Evolutionary conservation across 2,888 invertebrate species (phyloP), one percentile per base, ranked within the genome.

Genomic region (Lampropteryx suffumata): DNA sequence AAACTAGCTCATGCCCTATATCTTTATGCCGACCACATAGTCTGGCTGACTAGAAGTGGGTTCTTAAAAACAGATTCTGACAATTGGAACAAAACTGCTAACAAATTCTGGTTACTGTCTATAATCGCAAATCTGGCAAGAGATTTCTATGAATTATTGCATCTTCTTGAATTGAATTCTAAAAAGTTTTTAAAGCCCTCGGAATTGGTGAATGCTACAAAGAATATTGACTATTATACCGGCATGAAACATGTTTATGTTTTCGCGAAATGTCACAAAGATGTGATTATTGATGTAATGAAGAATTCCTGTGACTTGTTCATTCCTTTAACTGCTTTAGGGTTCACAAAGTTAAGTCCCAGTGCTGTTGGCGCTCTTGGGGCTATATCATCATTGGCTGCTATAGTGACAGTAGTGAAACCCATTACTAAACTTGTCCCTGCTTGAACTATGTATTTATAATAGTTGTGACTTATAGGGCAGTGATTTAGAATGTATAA

Each of bases 231-330:
- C 43, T 61, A 80, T 32, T 64, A 66, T 33, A 65, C 67, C 37
- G 70, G 69, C 44, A 46, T 79, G 6, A 84, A 71, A 60, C 76
- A 88, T 66, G 50, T 78, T 21, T 82, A 69, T 50, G 65, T 73
- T 50, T 43, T 88, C 32, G 56, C 84, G 4, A 73, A 68, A 55
- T 90, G 84, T 62, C 87, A 82, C 62, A 93, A 93, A 67, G 94
- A 94, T 76, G 89, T 98, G 7, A 91, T 95, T 49, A 91, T 97
- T 57, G 98, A 98, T 82, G 94, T 95, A 0, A 71, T 96, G 3
- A 97, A 97, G 79, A 98, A 98, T 88, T 83, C 92, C 6, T 96
- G 96, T 84, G 98, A 98, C 81, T 80, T 98, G 47, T 95, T 97
- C 66, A 95, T 98, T 72, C 98, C 98, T 0, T 82, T 98, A 55